Evolutionary conservation across 2,797 vertebrate species (phyloP).

Genomic region (Coracias cyanogaster): DNA sequence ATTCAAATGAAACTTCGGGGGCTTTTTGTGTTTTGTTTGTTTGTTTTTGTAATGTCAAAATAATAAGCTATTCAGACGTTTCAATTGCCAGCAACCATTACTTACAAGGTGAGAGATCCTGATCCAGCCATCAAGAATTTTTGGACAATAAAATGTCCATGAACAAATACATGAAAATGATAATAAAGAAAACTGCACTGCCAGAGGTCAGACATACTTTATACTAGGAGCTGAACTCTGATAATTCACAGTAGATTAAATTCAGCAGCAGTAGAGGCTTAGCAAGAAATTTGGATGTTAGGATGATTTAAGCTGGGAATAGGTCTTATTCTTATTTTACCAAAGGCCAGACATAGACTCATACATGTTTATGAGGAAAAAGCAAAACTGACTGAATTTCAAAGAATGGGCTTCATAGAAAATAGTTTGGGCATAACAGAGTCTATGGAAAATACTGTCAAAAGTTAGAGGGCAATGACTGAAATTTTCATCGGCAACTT

Average conservation of each 20-base stretch:
- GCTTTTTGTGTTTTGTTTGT: background rate
- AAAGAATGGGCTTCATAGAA: background rate
- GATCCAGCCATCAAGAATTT: background rate
- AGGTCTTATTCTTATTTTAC: conserved; percentile 61
- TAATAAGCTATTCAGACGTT: background rate
- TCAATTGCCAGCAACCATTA: background rate
- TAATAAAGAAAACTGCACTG: conserved; percentile 37
- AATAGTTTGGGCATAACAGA: background rate
- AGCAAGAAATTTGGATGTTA: conserved; percentile 58
- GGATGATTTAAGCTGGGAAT: conserved; percentile 61
- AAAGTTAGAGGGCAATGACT: conserved; percentile 65
- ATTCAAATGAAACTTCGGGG: background rate
- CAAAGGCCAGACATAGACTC: conserved; percentile 53
- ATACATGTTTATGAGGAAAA: conserved; percentile 64
- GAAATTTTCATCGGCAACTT: conserved; percentile 58
- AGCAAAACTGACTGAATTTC: conserved; percentile 55
- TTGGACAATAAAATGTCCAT: conserved; percentile 18
- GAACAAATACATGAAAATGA: background rate
- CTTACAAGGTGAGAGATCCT: background rate
- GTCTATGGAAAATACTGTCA: conserved; percentile 48
- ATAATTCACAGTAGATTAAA: conserved; percentile 60
- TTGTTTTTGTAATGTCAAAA: background rate
- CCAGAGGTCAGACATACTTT: conserved; percentile 42
- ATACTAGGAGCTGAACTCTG: conserved; percentile 5
- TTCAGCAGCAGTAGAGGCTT: conserved; percentile 45